These are phyloP conservation scores for Augiades crinisus DNA, from an alignment of 2,888 invertebrate genomes.

Conservation along the genomic window DNA sequence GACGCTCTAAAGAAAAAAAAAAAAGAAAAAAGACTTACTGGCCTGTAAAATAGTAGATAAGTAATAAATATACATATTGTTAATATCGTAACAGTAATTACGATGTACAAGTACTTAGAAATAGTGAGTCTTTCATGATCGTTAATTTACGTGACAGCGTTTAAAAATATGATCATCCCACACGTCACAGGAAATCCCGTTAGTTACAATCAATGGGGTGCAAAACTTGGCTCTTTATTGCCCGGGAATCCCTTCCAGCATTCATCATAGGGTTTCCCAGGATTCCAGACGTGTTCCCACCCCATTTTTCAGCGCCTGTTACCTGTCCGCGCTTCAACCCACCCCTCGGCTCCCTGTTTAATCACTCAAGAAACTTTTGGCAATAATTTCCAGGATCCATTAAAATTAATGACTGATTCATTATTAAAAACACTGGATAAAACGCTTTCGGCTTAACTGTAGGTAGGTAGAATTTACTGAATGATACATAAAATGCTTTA, in stretches of 20 bases:
- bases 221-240: slow-evolving; percentile 45
- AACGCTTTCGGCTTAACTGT: neutral
- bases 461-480: too few species aligned
- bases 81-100: too few species aligned
- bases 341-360: slow-evolving; percentile 25
- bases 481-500: neutral
- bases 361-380: slow-evolving; percentile 16
- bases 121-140: neutral
- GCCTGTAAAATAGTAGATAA: too few species aligned
- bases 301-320: slow-evolving; percentile 48
- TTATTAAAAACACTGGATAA: neutral
- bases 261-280: slow-evolving; percentile 73
- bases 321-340: slow-evolving; percentile 48
- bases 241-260: slow-evolving; percentile 62
- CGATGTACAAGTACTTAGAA: neutral
- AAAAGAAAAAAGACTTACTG: too few species aligned
- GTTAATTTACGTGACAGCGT: neutral
- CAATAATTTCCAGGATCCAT: slow-evolving; percentile 15
- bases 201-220: slow-evolving; percentile 57
- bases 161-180: slow-evolving; percentile 32
- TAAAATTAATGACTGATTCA: slow-evolving; percentile 26
- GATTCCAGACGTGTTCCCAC: slow-evolving; percentile 47
- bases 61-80: too few species aligned
- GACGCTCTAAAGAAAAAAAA: too few species aligned
- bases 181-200: slow-evolving; percentile 60